Evolutionary conservation across 2,888 invertebrate species (phyloP).

Genomic region (Phalangium opilio): DNA sequence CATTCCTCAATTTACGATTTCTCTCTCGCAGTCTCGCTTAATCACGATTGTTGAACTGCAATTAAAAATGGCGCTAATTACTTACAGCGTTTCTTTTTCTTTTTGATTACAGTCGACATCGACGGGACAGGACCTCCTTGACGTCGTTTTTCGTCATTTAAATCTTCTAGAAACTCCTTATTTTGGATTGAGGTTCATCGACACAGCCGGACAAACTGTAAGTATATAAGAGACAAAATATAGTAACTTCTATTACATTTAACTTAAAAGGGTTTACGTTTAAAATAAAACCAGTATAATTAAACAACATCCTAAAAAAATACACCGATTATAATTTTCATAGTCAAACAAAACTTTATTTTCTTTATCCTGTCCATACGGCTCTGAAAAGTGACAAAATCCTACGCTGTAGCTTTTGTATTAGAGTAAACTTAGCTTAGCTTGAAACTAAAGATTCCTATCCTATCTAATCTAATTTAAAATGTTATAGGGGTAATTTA

Average conservation of each 20-base stretch:
- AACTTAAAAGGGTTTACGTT: too few species aligned
- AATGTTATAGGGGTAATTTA: neutral
- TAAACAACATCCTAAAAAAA: too few species aligned
- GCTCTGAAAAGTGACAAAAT: too few species aligned
- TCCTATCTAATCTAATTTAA: too few species aligned
- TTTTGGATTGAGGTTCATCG: conserved; percentile 84
- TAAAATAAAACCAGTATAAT: too few species aligned
- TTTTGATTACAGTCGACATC: conserved; percentile 61
- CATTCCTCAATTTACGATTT: neutral
- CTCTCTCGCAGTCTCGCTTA: neutral
- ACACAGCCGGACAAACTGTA: conserved; percentile 85
- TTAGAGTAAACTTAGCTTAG: too few species aligned
- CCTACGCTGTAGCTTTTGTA: too few species aligned
- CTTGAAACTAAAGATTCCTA: too few species aligned
- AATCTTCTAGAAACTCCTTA: conserved; percentile 91
- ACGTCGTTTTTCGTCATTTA: conserved; percentile 79
- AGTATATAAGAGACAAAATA: too few species aligned
- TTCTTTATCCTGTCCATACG: too few species aligned
- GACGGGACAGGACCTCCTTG: conserved; percentile 73
- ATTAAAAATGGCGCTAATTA: neutral
- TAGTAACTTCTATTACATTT: neutral
- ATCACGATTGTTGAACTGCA: neutral
- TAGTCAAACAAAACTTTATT: too few species aligned
- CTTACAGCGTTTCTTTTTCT: conserved; percentile 17
- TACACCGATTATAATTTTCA: too few species aligned